A percentile compares a stretch with the other conserved stretches of the same genome.
Evolutionary conservation across 2,888 invertebrate genomes (phyloP).

Genomic region (Ellobium chinense): DNA sequence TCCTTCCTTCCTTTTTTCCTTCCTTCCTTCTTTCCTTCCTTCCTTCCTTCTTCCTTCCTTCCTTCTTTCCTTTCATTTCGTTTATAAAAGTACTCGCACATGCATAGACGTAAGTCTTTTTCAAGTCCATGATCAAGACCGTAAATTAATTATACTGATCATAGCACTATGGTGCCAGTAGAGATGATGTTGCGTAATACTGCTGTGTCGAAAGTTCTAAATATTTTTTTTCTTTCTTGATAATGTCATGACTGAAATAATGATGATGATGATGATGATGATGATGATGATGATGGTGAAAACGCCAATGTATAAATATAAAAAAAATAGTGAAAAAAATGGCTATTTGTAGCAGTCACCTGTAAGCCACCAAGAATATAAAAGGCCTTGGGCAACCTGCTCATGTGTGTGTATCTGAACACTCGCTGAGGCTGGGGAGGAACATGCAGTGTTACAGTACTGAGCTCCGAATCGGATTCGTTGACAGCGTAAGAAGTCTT

Average conservation of each 20-base stretch:
- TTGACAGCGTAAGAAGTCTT: background rate
- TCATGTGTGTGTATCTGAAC: conserved; percentile 72
- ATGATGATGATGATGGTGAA: background rate
- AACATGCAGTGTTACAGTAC: conserved; percentile 38
- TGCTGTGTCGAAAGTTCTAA: too few species aligned
- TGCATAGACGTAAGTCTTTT: too few species aligned
- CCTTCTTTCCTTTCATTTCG: background rate
- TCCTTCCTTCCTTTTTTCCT: background rate
- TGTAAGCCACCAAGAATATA: conserved; percentile 80
- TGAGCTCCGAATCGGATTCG: conserved; percentile 5
- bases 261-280: background rate
- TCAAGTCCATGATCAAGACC: too few species aligned
- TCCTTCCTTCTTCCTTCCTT: background rate
- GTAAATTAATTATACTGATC: too few species aligned
- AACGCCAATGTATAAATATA: background rate
- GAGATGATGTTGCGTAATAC: too few species aligned
- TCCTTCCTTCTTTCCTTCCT: background rate
- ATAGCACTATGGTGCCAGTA: too few species aligned
- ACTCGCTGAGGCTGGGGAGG: conserved; percentile 61
- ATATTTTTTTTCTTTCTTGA: too few species aligned
- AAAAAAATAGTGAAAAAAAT: background rate
- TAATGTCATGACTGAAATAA: too few species aligned
- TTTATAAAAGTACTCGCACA: too few species aligned
- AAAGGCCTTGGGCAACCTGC: conserved; percentile 78
- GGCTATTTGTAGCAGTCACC: conserved; percentile 55